Evolutionary conservation across 2,797 vertebrate species (phyloP), one percentile per base, ranked within the genome.

Genomic region (Enteromius thamalakanensis): DNA sequence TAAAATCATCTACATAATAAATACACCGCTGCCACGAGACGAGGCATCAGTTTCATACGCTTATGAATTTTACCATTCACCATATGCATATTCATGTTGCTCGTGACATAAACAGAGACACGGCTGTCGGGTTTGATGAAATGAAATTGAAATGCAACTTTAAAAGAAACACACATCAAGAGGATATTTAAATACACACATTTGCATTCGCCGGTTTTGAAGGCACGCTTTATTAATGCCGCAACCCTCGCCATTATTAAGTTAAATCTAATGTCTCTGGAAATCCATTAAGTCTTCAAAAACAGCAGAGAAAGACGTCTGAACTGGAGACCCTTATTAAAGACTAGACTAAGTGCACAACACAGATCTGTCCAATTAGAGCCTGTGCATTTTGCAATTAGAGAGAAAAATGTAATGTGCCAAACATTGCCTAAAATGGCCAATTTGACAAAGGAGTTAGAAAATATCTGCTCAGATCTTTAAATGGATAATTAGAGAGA

Each of bases 261-360:
- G 85, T 85, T 87, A 82, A 87, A 85, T 83, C 82, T 88, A 88
- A 86, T 82, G 87, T 86, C 86, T 86, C 84, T 87, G 81, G 84
- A 84, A 90, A 78, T 85, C 87, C 82, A 89, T 90, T 89, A 88
- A 87, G 85, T 86, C 89, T 87, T 87, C 87, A 88, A 78, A 87
- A 89, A 87, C 79, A 76, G 86, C 72, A 68, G 69, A 74, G 67
- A 81, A 89, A 85, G 72, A 87, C 21, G 83, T 67, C 79, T 80
- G 82, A 86, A 82, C 40, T 55, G 51, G 49, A 84, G 77, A 71
- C 65, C 40, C 34, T 83, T 85, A 81, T 86, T 82, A 87, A 86
- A 88, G 85, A 70, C 47, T 79, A 81, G 85, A 85, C 81, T 87
- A 88, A 88, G 86, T 87, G 87, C 87, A 87, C 70, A 85, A 85